These are phyloP conservation scores for Drosophila macrothrix DNA, from an alignment of 2,888 invertebrate genomes.

Conservation along the genomic window DNA sequence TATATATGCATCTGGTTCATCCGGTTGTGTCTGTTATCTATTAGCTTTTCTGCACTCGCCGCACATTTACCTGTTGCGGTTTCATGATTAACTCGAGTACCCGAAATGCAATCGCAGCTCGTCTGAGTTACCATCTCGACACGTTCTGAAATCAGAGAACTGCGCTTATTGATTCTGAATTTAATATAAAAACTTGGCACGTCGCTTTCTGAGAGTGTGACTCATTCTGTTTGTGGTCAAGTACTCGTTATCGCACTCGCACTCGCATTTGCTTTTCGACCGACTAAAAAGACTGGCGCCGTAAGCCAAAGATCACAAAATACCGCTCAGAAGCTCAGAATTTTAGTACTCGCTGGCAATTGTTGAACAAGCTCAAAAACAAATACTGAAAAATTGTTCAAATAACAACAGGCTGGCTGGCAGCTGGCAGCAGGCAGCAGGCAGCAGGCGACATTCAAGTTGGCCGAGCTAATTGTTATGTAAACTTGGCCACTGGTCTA, in stretches of 20 bases:
- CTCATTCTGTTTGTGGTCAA: slow-evolving; percentile 27
- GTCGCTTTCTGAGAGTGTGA: slow-evolving; percentile 22
- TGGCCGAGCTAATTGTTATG: slow-evolving; percentile 68
- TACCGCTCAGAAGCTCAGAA: slow-evolving; percentile 10
- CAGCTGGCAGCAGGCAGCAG: neutral
- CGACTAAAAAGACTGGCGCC: slow-evolving; percentile 15
- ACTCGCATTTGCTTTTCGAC: neutral
- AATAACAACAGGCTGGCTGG: slow-evolving; percentile 16
- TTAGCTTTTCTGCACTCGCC: neutral
- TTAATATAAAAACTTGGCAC: slow-evolving; percentile 43
- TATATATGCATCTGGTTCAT: neutral
- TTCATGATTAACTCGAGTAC: slow-evolving; percentile 6
- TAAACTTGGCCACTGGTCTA: slow-evolving; percentile 52
- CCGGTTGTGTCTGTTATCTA: neutral
- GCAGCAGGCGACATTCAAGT: neutral
- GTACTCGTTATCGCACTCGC: slow-evolving; percentile 1
- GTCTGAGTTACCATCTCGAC: slow-evolving; percentile 27
- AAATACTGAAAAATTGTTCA: slow-evolving; percentile 14
- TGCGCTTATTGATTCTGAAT: slow-evolving; percentile 8
- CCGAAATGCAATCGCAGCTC: slow-evolving; percentile 24
- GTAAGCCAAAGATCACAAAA: slow-evolving; percentile 8
- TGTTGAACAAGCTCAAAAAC: slow-evolving; percentile 44
- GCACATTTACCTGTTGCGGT: slow-evolving; percentile 4
- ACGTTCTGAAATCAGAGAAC: slow-evolving; percentile 34
- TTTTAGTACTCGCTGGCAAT: slow-evolving; percentile 19